Base-by-base conservation (phyloP, 2,113 vertebrate genomes). In the Sardina pilchardus region DNA sequence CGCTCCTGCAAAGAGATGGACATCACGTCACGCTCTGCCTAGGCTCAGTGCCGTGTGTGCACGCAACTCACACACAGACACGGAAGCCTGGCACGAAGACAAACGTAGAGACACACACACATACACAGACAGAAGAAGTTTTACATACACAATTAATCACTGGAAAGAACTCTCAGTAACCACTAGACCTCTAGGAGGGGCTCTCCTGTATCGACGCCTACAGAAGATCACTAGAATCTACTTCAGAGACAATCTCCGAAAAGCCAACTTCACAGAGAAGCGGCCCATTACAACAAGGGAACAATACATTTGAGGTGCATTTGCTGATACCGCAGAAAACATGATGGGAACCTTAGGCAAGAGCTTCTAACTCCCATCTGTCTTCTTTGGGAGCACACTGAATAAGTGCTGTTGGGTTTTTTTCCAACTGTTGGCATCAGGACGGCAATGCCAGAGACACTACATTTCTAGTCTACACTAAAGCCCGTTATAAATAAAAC, bases 1-100 rank as follows among this genome's bases (percentile, higher is more conserved):
- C 16, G 97, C 98, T 92, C 98, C 98, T 99, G 95, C 86, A 91
- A 89, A 91, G 34, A 93, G 92, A 94, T 85, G 93, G 88, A 82
- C 36, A 90, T 82, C 48, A 50, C 19, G 63, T 85, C 84, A 67
- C 39, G 39, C 24, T 86, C 39, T 82, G 47, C 56, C 59, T 63
- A 3, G 24, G n/a, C 59, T 63, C 24, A 17, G 53, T 59, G 63
- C 2, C 8, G 63, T 67, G n/a, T 67, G 24, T 67, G 63, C n/a
- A 67, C 26, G 67, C 67, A 26, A 34, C n/a, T 34, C 43, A 53
- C 26, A 56, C 30, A 3, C 47, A 53, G 47, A 81, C 12, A n/a
- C n/a, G n/a, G 75, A 75, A 82, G 9, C 24, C n/a, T 26, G 24
- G 43, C 48, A 81, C 59, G 48, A 34, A 21, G 10, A 82, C 82